A percentile compares a stretch with the other conserved stretches of the same genome.
phyloP scores from a whole-genome alignment of 2,888 invertebrate species.

The Acrocera orbiculus region DNA sequence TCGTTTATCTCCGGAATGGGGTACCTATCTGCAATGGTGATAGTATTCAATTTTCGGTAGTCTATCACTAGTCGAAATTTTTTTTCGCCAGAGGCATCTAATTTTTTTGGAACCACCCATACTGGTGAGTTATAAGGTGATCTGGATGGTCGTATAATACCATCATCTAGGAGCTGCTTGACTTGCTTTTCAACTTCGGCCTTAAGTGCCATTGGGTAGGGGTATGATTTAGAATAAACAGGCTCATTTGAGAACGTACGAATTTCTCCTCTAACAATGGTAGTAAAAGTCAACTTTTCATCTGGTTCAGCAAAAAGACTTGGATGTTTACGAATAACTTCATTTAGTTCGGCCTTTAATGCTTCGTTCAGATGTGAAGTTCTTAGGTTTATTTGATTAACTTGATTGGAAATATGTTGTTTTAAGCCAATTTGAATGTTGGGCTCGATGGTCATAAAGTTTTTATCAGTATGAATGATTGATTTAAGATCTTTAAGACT shows the following conservation, averaged over 20 bases:
- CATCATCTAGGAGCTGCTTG: neutral
- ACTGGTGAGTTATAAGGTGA: conserved; percentile 11
- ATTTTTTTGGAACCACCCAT: conserved; percentile 6
- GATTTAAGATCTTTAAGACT: conserved; percentile 5
- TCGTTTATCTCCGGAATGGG: conserved; percentile 8
- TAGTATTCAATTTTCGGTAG: conserved; percentile 3
- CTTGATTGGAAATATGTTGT: conserved; percentile 2
- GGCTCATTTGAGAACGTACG: neutral
- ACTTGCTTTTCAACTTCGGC: neutral
- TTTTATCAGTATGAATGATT: conserved; percentile 4
- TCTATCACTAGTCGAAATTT: conserved; percentile 8
- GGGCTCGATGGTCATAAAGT: conserved; percentile 5
- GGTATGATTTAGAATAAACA: conserved; percentile 1
- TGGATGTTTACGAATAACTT: neutral
- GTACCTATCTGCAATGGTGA: conserved; percentile 2
- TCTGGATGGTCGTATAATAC: conserved; percentile 9
- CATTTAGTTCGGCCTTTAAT: neutral
- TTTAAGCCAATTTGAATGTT: conserved; percentile 3
- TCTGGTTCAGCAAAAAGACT: neutral
- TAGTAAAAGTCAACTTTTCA: neutral
- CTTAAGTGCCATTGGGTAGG: neutral
- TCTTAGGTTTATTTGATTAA: conserved; percentile 4
- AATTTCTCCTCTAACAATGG: neutral
- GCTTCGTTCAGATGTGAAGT: neutral
- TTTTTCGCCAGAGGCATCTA: conserved; percentile 7